Conservation (phyloP, 2,888 invertebrate genomes). For the Silvanus unidentatus region DNA sequence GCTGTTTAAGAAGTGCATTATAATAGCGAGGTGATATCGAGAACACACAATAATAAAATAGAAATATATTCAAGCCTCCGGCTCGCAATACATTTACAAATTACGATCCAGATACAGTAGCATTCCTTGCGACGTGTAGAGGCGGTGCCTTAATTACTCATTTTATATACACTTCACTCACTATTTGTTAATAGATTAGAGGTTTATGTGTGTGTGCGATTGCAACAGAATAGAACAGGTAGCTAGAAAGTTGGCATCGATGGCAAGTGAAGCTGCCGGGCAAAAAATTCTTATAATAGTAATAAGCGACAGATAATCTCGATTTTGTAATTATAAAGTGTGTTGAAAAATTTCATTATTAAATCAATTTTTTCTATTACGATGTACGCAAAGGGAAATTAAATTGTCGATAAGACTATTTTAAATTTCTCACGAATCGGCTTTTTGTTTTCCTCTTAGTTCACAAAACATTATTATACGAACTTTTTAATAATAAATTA, state of each 20-base stretch:
- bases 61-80: constrained; percentile 42
- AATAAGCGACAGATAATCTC: constrained; percentile 9
- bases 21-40: constrained; percentile 18
- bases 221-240: constrained; percentile 23
- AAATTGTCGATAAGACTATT: no score
- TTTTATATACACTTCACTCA: constrained; percentile 41
- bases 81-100: constrained; percentile 44
- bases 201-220: constrained; percentile 14
- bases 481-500: no score
- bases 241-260: constrained; percentile 19
- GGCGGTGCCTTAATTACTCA: constrained; percentile 46
- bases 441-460: no score
- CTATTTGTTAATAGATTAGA: constrained; percentile 43
- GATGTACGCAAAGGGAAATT: no score
- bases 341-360: constrained; percentile 4
- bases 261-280: constrained; percentile 13
- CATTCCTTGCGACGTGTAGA: constrained; percentile 43
- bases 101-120: constrained; percentile 46
- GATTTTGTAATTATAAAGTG: constrained; percentile 10
- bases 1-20: constrained; percentile 4
- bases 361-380: no score
- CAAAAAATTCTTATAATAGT: constrained; percentile 8
- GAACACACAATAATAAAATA: constrained; percentile 38
- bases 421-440: no score
- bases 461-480: no score